A percentile compares a stretch with the other conserved stretches of the same genome.
These are phyloP conservation scores for Champsocephalus esox DNA, from an alignment of 2,797 vertebrate species.

Conservation along the genomic window DNA sequence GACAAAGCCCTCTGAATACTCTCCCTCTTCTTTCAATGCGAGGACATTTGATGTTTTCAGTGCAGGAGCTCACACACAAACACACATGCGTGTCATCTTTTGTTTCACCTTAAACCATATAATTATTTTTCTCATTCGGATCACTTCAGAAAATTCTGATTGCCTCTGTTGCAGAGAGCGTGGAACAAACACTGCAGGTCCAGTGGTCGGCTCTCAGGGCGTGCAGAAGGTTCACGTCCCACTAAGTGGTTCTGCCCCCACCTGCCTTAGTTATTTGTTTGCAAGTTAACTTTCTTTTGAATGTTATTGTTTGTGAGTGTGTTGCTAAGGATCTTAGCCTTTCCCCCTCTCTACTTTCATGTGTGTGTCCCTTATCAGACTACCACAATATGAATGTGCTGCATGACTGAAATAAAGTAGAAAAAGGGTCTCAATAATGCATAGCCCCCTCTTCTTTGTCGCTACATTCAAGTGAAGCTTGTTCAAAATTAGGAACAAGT, in stretches of 20 bases:
- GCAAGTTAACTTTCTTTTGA: slow-evolving; percentile 44
- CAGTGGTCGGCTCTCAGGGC: slow-evolving; percentile 10
- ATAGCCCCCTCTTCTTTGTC: slow-evolving; percentile 39
- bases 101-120: slow-evolving; percentile 16
- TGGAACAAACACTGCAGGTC: slow-evolving; percentile 38
- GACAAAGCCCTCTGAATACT: slow-evolving; percentile 13
- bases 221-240: slow-evolving; percentile 21
- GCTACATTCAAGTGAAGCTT: slow-evolving; percentile 43
- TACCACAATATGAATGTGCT: slow-evolving; percentile 72
- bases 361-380: slow-evolving; percentile 39
- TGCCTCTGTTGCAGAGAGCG: slow-evolving; percentile 27
- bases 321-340: not conserved
- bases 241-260: slow-evolving; percentile 14
- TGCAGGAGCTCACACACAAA: slow-evolving; percentile 12
- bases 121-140: slow-evolving; percentile 31
- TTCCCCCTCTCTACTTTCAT: slow-evolving; percentile 19
- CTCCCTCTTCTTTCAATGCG: not conserved
- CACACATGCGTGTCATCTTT: slow-evolving; percentile 12
- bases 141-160: slow-evolving; percentile 47
- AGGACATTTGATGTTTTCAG: slow-evolving; percentile 4
- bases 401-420: slow-evolving; percentile 58
- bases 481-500: slow-evolving; percentile 40
- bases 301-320: slow-evolving; percentile 32
- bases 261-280: slow-evolving; percentile 39
- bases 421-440: slow-evolving; percentile 69